phyloP scores from a whole-genome alignment of 2,113 vertebrate genomes.

The Eretmochelys imbricata region DNA sequence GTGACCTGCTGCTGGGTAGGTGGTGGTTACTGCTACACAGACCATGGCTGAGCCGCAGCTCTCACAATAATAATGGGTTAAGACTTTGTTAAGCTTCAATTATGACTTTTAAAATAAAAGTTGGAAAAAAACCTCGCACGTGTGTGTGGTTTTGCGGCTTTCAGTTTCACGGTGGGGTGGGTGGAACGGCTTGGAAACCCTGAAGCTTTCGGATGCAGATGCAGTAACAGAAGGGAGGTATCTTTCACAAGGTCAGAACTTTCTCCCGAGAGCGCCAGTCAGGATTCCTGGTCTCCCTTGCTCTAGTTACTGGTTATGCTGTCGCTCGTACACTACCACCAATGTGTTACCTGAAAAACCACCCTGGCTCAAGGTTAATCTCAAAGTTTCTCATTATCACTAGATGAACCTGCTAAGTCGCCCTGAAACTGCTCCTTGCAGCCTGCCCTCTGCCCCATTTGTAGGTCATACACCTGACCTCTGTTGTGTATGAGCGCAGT shows the following conservation, averaged over 20 bases:
- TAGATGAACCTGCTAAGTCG: neutral
- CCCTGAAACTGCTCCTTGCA: neutral
- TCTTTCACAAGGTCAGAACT: neutral
- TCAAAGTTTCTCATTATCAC: neutral
- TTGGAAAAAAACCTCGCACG: conserved; percentile 38
- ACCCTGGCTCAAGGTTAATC: neutral
- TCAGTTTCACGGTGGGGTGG: rapidly evolving
- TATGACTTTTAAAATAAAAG: conserved; percentile 84
- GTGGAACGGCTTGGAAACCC: neutral
- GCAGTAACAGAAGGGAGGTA: neutral
- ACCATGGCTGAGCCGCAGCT: neutral
- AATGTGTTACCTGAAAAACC: neutral
- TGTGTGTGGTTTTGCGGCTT: neutral
- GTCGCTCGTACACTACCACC: no score
- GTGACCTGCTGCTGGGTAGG: conserved; percentile 10
- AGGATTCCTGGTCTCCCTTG: neutral
- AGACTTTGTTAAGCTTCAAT: conserved; percentile 80
- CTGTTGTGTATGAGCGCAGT: neutral
- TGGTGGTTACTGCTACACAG: neutral
- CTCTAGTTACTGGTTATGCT: neutral
- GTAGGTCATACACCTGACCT: neutral
- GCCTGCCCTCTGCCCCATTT: neutral
- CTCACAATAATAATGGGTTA: conserved; percentile 40
- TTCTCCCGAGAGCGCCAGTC: neutral
- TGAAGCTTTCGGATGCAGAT: neutral